Percentiles rank a stretch among this genome's conserved stretches.
Conservation (phyloP, 2,888 invertebrate species). For the Drosophila peninsularis region DNA sequence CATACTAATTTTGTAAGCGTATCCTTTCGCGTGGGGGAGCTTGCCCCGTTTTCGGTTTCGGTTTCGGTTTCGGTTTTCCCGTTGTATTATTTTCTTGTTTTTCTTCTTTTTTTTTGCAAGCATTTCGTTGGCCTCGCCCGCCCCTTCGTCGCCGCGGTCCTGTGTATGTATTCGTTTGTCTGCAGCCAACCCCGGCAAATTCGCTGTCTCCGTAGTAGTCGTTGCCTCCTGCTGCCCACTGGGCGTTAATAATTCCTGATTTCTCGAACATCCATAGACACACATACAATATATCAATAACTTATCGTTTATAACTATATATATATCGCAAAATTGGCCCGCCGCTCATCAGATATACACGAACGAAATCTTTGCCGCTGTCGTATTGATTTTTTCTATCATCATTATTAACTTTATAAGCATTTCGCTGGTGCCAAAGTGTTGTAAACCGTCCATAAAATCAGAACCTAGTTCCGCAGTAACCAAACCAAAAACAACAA, state of each 20-base stretch:
- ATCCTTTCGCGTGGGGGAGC: conserved; percentile 27
- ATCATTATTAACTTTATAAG: conserved; percentile 14
- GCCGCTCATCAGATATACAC: conserved; percentile 36
- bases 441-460: conserved; percentile 68
- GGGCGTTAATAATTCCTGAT: conserved; percentile 54
- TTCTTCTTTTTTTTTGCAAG: conserved; percentile 35
- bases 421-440: conserved; percentile 64
- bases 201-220: conserved; percentile 24
- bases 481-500: conserved; percentile 31
- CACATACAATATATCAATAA: neutral
- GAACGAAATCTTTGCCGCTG: conserved; percentile 43
- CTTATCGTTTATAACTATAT: conserved; percentile 16
- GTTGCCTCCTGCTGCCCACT: conserved; percentile 37
- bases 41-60: conserved; percentile 22
- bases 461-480: conserved; percentile 67
- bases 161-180: conserved; percentile 77
- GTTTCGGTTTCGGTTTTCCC: conserved; percentile 1
- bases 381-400: conserved; percentile 62
- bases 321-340: conserved; percentile 44
- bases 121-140: conserved; percentile 30
- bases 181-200: conserved; percentile 64
- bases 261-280: conserved; percentile 19
- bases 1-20: conserved; percentile 11
- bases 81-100: conserved; percentile 7
- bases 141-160: conserved; percentile 44